Evolutionary conservation across 64 coral and sea anemone species (phyloP), one percentile per base, ranked within the genome.

Genomic region (Dendrophyllia cribrosa): DNA sequence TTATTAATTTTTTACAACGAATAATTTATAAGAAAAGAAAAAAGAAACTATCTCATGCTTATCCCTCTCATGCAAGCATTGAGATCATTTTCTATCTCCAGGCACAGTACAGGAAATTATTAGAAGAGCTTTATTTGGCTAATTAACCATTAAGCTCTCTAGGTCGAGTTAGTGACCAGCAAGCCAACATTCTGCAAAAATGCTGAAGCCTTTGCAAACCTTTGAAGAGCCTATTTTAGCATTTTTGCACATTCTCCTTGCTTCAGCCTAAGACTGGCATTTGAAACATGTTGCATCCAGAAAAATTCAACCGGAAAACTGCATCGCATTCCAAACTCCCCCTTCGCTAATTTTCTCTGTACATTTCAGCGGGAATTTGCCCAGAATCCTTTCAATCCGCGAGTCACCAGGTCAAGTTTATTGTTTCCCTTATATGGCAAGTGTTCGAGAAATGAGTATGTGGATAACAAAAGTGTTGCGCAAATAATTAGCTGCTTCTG

Each of bases 321-420:
- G 80, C 44, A 51, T 51, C 7, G n/a, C 45, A 84, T 84, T 82
- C 59, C 59, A 23, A 44, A 44, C 26, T 65, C 59, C 79, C 79
- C 16, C 59, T 79, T 21, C 12, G 34, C 45, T 84, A 66, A 84
- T 84, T 84, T 84, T 66, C 80, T 50, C 61, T 68, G 60, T 19
- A 66, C 62, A 66, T 84, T 84, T 84, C 80, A 84, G 62, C 80
- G 80, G 44, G 45, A 67, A 84, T 84, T 64, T 84, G 20, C 45
- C 12, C 62, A 68, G 61, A 22, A n/a, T 50, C 43, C 46, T 45
- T 50, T 23, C 60, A 67, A 84, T 67, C 16, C 9, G 15, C 9
- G 19, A 67, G 80, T 68, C 80, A 66, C 17, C 11, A 44, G 79
- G 80, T 84, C 80, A 84, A 84, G 80, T 67, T 66, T 49, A 67